Evolutionary conservation across 2,888 invertebrate species (phyloP).

Genomic region (Ophion ellenae): DNA sequence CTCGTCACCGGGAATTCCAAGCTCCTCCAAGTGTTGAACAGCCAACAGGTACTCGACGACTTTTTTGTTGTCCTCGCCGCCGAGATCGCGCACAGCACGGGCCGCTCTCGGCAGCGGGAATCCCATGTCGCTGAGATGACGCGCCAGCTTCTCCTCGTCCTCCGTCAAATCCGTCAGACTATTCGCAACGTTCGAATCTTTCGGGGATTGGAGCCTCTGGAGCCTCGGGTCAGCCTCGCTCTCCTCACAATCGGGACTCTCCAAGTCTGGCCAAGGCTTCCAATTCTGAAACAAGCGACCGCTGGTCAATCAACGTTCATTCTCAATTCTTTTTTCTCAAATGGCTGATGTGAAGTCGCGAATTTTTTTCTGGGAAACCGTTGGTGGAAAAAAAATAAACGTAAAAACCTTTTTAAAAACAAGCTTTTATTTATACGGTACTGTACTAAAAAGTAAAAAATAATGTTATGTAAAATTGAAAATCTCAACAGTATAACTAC

Average conservation of each 20-base stretch:
- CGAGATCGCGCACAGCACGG: constrained; percentile 89
- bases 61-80: constrained; percentile 94
- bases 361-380: too few species aligned
- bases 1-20: constrained; percentile 82
- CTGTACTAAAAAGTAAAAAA: too few species aligned
- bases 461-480: too few species aligned
- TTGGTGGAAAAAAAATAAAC: too few species aligned
- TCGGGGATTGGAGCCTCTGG: constrained; percentile 51
- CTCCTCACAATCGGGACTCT: constrained; percentile 75
- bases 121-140: constrained; percentile 93
- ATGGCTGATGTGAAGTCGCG: background rate
- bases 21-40: constrained; percentile 84
- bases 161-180: constrained; percentile 75
- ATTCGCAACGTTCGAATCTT: constrained; percentile 69
- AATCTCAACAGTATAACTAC: too few species aligned
- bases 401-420: too few species aligned
- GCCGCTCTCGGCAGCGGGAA: constrained; percentile 93
- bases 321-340: background rate
- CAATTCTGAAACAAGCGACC: constrained; percentile 74
- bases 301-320: background rate
- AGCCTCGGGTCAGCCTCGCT: constrained; percentile 62
- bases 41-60: constrained; percentile 93
- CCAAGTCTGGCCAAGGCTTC: constrained; percentile 81
- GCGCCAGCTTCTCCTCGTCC: constrained; percentile 87
- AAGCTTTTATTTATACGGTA: too few species aligned